phyloP scores from a whole-genome alignment of 2,797 vertebrate species.

The Psittacula echo region DNA sequence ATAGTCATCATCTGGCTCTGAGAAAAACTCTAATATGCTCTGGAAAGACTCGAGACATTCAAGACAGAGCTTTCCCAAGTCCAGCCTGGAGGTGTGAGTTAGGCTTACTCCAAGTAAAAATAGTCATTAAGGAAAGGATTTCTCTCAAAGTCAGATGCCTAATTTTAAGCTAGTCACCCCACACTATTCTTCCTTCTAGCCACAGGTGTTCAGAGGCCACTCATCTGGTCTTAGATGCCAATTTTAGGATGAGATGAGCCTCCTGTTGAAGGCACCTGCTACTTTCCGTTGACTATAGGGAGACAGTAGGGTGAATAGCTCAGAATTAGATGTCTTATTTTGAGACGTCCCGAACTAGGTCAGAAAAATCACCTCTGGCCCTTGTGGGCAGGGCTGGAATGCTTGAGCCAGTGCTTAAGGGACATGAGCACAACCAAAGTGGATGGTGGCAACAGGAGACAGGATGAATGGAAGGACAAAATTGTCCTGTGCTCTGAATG shows the following conservation, averaged over 20 bases:
- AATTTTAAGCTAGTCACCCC: slow-evolving; percentile 1
- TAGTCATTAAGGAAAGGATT: slow-evolving; percentile 13
- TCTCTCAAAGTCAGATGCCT: not conserved
- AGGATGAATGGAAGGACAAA: not conserved
- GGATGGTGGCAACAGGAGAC: not conserved
- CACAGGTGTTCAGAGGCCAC: not conserved
- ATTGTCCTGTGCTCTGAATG: not conserved
- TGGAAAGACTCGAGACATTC: not conserved
- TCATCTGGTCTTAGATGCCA: not conserved
- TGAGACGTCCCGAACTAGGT: not conserved
- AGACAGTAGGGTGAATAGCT: not conserved
- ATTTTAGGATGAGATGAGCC: not conserved
- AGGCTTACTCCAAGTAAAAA: not conserved
- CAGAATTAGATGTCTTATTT: slow-evolving; percentile 33
- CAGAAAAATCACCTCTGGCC: not conserved
- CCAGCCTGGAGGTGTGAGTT: not conserved
- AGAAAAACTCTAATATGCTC: not conserved
- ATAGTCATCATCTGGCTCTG: not conserved
- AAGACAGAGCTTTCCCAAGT: not conserved
- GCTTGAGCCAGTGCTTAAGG: not conserved
- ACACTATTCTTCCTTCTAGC: not conserved
- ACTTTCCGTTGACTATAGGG: not conserved
- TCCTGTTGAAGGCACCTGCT: not conserved
- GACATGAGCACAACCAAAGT: not conserved
- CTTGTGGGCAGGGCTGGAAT: not conserved